Percentiles rank a stretch among this genome's conserved stretches.
Conservation (phyloP, 2,888 invertebrate genomes). For the Eupithecia subfuscata region DNA sequence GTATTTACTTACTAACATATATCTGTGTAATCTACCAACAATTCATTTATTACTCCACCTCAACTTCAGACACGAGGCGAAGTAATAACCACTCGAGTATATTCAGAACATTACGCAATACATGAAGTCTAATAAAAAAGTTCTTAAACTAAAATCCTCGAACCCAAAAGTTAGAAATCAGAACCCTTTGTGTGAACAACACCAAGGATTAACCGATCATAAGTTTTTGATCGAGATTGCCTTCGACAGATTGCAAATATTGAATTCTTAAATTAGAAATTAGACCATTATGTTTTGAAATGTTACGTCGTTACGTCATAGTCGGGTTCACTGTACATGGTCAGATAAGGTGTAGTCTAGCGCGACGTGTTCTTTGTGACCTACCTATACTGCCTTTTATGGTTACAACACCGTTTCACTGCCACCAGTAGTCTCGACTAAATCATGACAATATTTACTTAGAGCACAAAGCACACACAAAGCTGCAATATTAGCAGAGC, state of each 20-base stretch:
- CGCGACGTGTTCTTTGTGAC: constrained; percentile 59
- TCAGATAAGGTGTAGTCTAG: constrained; percentile 55
- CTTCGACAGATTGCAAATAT: background rate
- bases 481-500: constrained; percentile 57
- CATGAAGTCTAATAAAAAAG: background rate
- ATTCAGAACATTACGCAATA: background rate
- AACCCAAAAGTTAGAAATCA: background rate
- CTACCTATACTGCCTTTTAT: constrained; percentile 71
- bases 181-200: background rate
- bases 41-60: background rate
- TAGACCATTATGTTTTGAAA: constrained; percentile 5
- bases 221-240: background rate
- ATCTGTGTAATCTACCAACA: background rate
- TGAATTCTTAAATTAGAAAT: background rate
- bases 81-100: background rate
- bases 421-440: constrained; percentile 62
- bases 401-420: constrained; percentile 65
- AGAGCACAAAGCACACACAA: constrained; percentile 56
- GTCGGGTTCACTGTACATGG: constrained; percentile 60
- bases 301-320: constrained; percentile 51
- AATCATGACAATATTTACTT: constrained; percentile 73
- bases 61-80: background rate
- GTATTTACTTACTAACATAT: background rate
- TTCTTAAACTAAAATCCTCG: background rate
- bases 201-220: background rate